These are phyloP conservation scores for Heliocidaris erythrogramma DNA, from an alignment of 35 echinoderm and acorn worm species.

Conservation along the genomic window DNA sequence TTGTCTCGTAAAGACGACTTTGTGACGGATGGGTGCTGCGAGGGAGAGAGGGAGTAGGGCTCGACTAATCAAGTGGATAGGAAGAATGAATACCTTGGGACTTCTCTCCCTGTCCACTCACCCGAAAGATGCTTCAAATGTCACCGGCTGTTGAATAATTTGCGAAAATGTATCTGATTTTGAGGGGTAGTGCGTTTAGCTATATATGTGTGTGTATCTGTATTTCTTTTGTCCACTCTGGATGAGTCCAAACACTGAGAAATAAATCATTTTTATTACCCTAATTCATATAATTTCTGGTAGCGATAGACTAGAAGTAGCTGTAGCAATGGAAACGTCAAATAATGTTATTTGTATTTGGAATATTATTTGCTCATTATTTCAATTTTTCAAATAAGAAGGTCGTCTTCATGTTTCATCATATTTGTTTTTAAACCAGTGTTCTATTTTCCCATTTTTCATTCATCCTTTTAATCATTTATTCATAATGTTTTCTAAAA, in stretches of 20 bases:
- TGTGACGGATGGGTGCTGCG: not conserved
- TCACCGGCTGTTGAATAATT: not conserved
- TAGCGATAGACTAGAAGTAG: too few relatives aligned
- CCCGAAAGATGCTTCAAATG: not conserved
- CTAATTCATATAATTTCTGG: not conserved
- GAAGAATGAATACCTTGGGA: constrained; percentile 1
- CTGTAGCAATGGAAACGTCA: too few relatives aligned
- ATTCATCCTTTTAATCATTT: too few relatives aligned
- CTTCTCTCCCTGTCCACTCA: not conserved
- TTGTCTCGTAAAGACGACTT: not conserved
- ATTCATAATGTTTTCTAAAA: too few relatives aligned
- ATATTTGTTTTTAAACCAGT: too few relatives aligned
- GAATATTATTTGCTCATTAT: too few relatives aligned
- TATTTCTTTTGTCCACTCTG: not conserved
- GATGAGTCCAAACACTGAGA: not conserved
- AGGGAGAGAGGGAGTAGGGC: not conserved
- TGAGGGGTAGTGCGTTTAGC: not conserved
- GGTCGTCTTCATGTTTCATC: too few relatives aligned
- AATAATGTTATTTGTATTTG: too few relatives aligned
- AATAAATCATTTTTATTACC: not conserved
- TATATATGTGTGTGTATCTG: not conserved
- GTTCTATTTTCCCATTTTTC: too few relatives aligned
- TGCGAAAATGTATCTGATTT: not conserved
- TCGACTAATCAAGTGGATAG: not conserved
- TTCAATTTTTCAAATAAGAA: too few relatives aligned